phyloP scores from a whole-genome alignment of 2,888 invertebrate genomes.

The Spodoptera exigua region DNA sequence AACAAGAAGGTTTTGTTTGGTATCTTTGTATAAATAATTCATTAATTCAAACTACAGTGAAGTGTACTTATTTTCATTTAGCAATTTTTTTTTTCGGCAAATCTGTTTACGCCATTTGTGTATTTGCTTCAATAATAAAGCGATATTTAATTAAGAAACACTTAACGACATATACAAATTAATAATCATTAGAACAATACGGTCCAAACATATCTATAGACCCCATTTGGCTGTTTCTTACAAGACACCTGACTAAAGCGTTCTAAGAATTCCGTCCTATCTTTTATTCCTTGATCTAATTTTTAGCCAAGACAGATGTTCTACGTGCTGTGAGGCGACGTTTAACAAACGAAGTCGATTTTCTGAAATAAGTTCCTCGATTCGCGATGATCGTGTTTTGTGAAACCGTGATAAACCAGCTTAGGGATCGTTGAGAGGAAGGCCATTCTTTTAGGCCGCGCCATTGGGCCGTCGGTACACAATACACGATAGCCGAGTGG shows the following conservation, averaged over 20 bases:
- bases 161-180: neutral
- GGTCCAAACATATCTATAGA: neutral
- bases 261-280: conserved; percentile 19
- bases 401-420: conserved; percentile 56
- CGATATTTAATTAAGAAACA: neutral
- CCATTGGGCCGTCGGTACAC: conserved; percentile 40
- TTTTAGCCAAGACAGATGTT: conserved; percentile 30
- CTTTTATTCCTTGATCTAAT: conserved; percentile 36
- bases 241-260: conserved; percentile 14
- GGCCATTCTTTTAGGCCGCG: conserved; percentile 39
- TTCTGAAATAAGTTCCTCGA: conserved; percentile 39
- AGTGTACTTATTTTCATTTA: too few species aligned
- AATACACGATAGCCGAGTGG: conserved; percentile 48
- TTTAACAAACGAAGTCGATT: conserved; percentile 48
- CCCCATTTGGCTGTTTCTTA: neutral
- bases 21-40: too few species aligned
- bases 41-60: too few species aligned
- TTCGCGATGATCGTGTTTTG: conserved; percentile 45
- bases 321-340: conserved; percentile 31
- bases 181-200: neutral
- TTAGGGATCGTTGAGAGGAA: conserved; percentile 37
- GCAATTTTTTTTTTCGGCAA: too few species aligned
- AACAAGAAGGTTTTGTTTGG: too few species aligned
- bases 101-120: too few species aligned
- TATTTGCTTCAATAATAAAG: too few species aligned